Evolutionary conservation across 2,113 vertebrate genomes (phyloP), one percentile per base, ranked within the genome.

Genomic region (Phrynocephalus versicolor): DNA sequence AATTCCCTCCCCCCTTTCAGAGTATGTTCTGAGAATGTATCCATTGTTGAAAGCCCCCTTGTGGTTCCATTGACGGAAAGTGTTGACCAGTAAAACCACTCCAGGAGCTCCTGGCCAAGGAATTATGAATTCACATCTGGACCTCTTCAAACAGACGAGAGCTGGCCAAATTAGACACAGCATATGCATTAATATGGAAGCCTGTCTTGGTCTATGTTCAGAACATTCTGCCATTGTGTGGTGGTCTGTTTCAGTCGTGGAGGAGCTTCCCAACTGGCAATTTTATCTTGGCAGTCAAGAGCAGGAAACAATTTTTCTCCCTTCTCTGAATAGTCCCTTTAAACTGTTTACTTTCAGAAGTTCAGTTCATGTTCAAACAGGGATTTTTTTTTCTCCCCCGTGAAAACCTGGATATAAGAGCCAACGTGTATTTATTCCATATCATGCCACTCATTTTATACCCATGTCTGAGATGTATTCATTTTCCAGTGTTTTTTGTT

Each of bases 231-330:
- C 4, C 0, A 0, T 90, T 86, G 69, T 21, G 88, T 84, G 39
- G 70, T 37, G 21, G n/a, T 90, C 25, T 84, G 86, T 88, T 76
- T 83, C 79, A 58, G n/a, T 79, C 39, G 30, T 75, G 51, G 3
- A 92, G 88, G 85, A 82, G 25, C 25, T 7, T n/a, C 90, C 30
- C 85, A 90, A 79, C 62, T 83, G 87, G 33, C 8, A 51, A 8
- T 72, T 10, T 85, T 35, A 2, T 65, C 3, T 94, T 75, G 57
- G 30, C 86, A 72, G 87, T 84, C 85, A 23, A 70, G 82, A 79
- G 79, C 45, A 6, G 7, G 8, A 89, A 64, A 57, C 55, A 80
- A 33, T 33, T 89, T 90, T 88, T 35, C 65, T 21, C 21, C 72
- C 71, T 41, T 89, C 23, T 6, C 8, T 85, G 78, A 90, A 92